phyloP scores from a whole-genome alignment of 2,888 invertebrate genomes.

The Lasioglossum lativentre region DNA sequence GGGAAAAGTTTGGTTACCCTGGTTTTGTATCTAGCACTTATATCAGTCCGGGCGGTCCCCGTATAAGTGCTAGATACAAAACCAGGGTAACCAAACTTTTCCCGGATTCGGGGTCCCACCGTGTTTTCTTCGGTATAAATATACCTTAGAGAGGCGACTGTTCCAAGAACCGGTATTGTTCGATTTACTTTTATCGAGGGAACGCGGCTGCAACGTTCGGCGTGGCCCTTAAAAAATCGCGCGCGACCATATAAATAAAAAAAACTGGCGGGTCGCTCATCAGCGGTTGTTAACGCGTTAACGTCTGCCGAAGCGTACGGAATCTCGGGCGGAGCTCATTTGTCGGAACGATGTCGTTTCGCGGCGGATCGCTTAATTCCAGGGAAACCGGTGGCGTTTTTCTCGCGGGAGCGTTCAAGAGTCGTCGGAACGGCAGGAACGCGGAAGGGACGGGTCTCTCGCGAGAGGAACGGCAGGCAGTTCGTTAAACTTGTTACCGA shows the following conservation, averaged over 20 bases:
- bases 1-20: too few relatives aligned
- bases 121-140: too few relatives aligned
- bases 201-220: not conserved
- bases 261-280: not conserved
- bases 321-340: not conserved
- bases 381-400: constrained; percentile 24
- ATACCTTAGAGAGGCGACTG: too few relatives aligned
- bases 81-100: too few relatives aligned
- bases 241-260: not conserved
- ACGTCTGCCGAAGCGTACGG: not conserved
- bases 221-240: not conserved
- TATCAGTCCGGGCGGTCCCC: too few relatives aligned
- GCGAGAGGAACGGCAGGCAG: constrained; percentile 62
- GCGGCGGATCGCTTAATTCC: constrained; percentile 46
- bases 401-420: constrained; percentile 15
- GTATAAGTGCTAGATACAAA: too few relatives aligned
- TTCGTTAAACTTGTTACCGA: constrained; percentile 73
- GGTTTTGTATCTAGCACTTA: too few relatives aligned
- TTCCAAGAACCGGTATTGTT: not conserved
- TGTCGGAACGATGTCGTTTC: constrained; percentile 45
- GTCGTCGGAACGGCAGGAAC: constrained; percentile 40
- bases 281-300: constrained; percentile 7
- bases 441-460: constrained; percentile 61
- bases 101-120: too few relatives aligned
- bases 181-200: not conserved